phyloP scores from a whole-genome alignment of 2,797 vertebrate genomes.

The Acropternis orthonyx region DNA sequence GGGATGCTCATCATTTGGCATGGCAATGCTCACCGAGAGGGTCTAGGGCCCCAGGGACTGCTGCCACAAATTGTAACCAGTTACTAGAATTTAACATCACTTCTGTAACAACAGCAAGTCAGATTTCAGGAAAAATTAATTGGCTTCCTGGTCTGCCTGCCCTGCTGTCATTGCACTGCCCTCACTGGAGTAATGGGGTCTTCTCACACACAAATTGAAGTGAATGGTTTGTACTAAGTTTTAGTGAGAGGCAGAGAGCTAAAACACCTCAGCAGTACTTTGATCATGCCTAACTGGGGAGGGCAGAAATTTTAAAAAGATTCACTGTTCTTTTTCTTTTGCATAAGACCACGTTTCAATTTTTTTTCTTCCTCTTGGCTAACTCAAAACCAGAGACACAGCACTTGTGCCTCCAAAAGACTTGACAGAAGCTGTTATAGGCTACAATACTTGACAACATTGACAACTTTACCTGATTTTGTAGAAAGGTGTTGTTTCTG shows the following conservation, averaged over 20 bases:
- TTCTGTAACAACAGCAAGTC: background rate
- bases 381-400: background rate
- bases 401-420: background rate
- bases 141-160: background rate
- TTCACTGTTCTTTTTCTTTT: background rate
- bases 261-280: background rate
- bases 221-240: background rate
- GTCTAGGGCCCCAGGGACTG: fast-evolving
- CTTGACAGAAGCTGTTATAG: background rate
- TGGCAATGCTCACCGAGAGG: background rate
- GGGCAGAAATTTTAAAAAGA: background rate
- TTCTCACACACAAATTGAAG: background rate
- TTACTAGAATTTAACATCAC: background rate
- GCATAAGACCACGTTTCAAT: background rate
- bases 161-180: background rate
- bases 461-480: background rate
- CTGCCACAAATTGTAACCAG: background rate
- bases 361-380: background rate
- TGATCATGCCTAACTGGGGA: background rate
- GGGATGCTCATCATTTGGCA: background rate
- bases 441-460: background rate
- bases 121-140: background rate
- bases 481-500: background rate
- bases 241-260: background rate
- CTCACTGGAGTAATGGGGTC: background rate